Base-by-base conservation (phyloP, 2,888 invertebrate species). In the Terebella lapidaria region DNA sequence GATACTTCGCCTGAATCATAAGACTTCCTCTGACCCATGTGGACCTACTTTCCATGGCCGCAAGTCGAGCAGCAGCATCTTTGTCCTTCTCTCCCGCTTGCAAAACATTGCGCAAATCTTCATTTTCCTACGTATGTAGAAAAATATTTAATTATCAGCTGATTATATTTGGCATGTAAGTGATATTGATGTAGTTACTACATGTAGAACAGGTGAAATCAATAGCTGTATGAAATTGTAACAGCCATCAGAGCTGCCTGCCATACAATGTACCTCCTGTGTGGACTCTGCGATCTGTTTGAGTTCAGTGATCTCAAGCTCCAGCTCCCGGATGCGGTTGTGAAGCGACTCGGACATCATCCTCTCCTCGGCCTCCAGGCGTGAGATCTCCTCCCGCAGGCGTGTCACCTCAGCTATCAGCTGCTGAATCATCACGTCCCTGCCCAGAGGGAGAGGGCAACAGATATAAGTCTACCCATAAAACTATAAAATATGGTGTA, bases 391-490 rank as follows among this genome's bases (percentile, higher is more conserved):
- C 66, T 86, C 88, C 67, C 87, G 84, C 54, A 82, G 71, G 42
- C 76, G 73, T 56, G 80, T 77, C 54, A 84, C 76, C 67, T 83
- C 81, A 58, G 71, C 70, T 61, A 76, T 73, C 57, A 93, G 83
- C 73, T 91, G 89, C 64, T 89, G 88, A 67, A 92, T 92, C 49
- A 92, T 83, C 53, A 70, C 58, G 62, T 77, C 77, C 63, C 77
- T 76, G 70, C 10, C 18, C 10, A 22, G 18, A 49, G 18, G 22
- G n/a, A 15, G n/a, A 10, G n/a, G n/a, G 42, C 10, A 35, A 35
- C 42, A n/a, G n/a, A n/a, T n/a, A n/a, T n/a, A n/a, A n/a, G n/a
- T n/a, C n/a, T n/a, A n/a, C n/a, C n/a, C n/a, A n/a, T n/a, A n/a
- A n/a, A n/a, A n/a, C n/a, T n/a, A n/a, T n/a, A n/a, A n/a, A n/a